These are phyloP conservation scores for Nowickia ferox DNA, from an alignment of 2,888 invertebrate genomes.

Conservation along the genomic window DNA sequence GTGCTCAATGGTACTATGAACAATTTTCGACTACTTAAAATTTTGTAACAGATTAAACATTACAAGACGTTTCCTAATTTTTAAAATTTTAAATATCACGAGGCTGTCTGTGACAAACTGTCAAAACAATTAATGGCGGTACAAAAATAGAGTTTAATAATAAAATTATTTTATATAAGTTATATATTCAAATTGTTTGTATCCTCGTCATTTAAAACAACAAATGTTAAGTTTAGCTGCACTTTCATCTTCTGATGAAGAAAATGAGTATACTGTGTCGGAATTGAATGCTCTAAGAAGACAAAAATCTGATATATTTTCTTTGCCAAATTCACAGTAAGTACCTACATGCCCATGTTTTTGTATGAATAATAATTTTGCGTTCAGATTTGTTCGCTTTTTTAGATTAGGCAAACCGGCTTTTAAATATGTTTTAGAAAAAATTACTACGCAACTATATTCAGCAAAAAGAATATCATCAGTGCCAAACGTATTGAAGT, in stretches of 20 bases:
- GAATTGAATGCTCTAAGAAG: not conserved
- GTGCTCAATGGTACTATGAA: not conserved
- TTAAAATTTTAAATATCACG: not conserved
- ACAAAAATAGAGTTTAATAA: slow-evolving; percentile 5
- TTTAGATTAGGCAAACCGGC: slow-evolving; percentile 19
- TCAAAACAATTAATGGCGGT: slow-evolving; percentile 13
- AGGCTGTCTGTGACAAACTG: not conserved
- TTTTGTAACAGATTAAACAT: slow-evolving; percentile 7
- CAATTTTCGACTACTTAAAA: not conserved
- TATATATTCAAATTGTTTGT: not conserved
- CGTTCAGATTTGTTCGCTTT: slow-evolving; percentile 11
- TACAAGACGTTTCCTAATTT: not conserved
- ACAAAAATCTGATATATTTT: slow-evolving; percentile 16
- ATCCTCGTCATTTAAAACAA: no score
- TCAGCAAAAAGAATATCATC: slow-evolving; percentile 14
- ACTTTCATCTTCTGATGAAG: not conserved
- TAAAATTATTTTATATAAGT: slow-evolving; percentile 13
- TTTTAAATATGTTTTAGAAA: slow-evolving; percentile 21
- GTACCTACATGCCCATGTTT: slow-evolving; percentile 12
- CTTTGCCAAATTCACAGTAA: slow-evolving; percentile 25
- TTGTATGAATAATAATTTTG: slow-evolving; percentile 5
- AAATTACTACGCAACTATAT: slow-evolving; percentile 12
- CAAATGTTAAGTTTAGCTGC: no score
- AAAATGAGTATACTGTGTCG: no score
- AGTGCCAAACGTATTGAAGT: slow-evolving; percentile 26